Percentiles rank a stretch among this genome's conserved stretches.
These are phyloP conservation scores for Seira ritae DNA, from an alignment of 2,888 invertebrate genomes.

Conservation along the genomic window DNA sequence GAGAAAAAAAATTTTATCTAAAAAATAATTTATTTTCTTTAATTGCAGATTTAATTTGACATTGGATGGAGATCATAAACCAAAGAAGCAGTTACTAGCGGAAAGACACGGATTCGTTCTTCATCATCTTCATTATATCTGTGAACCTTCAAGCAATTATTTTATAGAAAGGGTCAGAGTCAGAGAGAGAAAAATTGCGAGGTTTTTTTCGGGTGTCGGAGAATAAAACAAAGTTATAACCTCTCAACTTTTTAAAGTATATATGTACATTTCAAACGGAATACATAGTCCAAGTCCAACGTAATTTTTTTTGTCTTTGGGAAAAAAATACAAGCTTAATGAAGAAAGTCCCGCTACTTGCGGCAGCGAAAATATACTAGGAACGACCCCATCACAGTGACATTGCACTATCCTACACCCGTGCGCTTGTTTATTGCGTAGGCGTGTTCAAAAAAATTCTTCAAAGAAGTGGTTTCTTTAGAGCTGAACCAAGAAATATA, in stretches of 20 bases:
- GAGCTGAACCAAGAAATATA: neutral
- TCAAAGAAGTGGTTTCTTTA: too few relatives aligned
- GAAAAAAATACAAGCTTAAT: slow-evolving; percentile 5
- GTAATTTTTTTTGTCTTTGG: too few relatives aligned
- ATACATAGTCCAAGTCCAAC: too few relatives aligned
- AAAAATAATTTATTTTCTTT: too few relatives aligned
- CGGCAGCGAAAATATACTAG: slow-evolving; percentile 6
- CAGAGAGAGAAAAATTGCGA: neutral
- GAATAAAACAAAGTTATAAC: neutral
- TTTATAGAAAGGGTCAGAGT: slow-evolving; percentile 10
- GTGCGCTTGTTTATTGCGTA: slow-evolving; percentile 8
- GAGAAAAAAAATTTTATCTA: too few relatives aligned
- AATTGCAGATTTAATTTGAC: slow-evolving; percentile 3
- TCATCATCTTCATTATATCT: neutral
- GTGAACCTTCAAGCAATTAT: slow-evolving; percentile 1
- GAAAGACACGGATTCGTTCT: too few relatives aligned
- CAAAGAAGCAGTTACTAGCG: neutral
- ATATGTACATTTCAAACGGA: neutral
- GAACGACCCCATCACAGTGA: slow-evolving; percentile 14
- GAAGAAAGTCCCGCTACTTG: slow-evolving; percentile 19
- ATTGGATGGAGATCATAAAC: neutral
- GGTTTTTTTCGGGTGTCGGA: neutral
- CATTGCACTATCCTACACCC: neutral
- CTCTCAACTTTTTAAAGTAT: neutral
- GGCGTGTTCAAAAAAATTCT: slow-evolving; percentile 14